Evolutionary conservation across 2,888 invertebrate species (phyloP).

Genomic region (Ophion obscuratus): DNA sequence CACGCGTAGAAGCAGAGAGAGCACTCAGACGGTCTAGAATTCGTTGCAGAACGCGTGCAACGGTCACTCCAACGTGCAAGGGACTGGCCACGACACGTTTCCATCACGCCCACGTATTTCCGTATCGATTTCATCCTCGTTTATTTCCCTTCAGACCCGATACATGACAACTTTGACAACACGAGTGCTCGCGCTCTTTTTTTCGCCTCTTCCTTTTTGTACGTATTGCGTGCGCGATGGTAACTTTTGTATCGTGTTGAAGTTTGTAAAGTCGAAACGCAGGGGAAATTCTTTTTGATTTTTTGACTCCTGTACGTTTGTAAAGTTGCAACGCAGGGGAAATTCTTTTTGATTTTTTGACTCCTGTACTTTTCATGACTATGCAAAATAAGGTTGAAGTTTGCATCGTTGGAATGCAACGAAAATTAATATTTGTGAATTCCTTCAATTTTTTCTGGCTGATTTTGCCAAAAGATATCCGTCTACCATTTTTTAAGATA

Average conservation of each 20-base stretch:
- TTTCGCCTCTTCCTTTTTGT: neutral
- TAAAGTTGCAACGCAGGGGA: neutral
- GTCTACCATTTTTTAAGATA: no score
- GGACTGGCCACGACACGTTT: constrained; percentile 73
- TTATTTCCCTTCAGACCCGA: constrained; percentile 5
- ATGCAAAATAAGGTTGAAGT: neutral
- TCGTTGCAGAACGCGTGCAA: constrained; percentile 63
- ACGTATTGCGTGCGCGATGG: neutral
- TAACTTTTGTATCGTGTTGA: neutral
- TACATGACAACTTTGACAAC: neutral
- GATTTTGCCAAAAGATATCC: no score
- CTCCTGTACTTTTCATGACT: neutral
- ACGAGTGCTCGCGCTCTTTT: neutral
- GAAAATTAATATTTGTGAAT: no score
- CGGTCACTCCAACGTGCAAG: constrained; percentile 68
- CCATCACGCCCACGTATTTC: constrained; percentile 70
- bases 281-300: neutral
- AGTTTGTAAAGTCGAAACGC: neutral
- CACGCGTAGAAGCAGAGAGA: neutral
- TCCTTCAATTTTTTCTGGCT: no score
- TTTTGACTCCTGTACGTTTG: neutral
- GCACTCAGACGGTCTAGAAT: constrained; percentile 44
- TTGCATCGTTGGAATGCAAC: neutral
- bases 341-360: neutral
- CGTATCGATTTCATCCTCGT: constrained; percentile 61